These are phyloP conservation scores for Anastrepha obliqua DNA, from an alignment of 1,140 invertebrate genomes.

Conservation along the genomic window DNA sequence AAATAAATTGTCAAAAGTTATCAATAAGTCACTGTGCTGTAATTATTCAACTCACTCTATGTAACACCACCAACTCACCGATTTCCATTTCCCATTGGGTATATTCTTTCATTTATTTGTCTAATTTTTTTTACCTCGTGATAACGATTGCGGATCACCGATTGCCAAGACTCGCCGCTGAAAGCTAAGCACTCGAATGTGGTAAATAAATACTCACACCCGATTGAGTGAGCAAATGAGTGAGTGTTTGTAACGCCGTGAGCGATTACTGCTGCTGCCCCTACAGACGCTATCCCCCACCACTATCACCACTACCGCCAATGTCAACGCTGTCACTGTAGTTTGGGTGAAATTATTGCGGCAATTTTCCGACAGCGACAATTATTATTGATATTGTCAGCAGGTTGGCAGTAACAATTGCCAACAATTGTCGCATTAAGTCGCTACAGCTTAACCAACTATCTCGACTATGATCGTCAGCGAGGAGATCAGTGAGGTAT, in stretches of 20 bases:
- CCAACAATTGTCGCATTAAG: constrained; percentile 53
- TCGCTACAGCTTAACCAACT: constrained; percentile 5
- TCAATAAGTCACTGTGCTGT: no score
- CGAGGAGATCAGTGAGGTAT: constrained; percentile 24
- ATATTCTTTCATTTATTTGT: neutral
- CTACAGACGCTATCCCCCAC: no score
- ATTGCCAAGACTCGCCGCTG: neutral
- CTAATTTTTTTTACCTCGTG: neutral
- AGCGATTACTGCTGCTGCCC: neutral
- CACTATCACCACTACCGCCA: neutral
- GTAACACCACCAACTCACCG: no score
- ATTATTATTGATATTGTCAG: constrained; percentile 44
- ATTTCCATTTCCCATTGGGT: neutral
- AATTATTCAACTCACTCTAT: no score
- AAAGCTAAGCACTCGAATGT: neutral
- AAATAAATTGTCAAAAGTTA: no score
- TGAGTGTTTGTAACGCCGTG: neutral
- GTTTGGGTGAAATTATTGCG: constrained; percentile 15
- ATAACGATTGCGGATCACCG: neutral
- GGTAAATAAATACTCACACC: constrained; percentile 19
- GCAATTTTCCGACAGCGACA: constrained; percentile 36
- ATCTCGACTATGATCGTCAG: neutral
- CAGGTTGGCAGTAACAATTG: constrained; percentile 30
- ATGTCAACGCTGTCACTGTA: neutral
- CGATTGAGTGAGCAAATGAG: neutral